Conservation (phyloP, 2,888 invertebrate species). For the Cataglyphis albicans region DNA sequence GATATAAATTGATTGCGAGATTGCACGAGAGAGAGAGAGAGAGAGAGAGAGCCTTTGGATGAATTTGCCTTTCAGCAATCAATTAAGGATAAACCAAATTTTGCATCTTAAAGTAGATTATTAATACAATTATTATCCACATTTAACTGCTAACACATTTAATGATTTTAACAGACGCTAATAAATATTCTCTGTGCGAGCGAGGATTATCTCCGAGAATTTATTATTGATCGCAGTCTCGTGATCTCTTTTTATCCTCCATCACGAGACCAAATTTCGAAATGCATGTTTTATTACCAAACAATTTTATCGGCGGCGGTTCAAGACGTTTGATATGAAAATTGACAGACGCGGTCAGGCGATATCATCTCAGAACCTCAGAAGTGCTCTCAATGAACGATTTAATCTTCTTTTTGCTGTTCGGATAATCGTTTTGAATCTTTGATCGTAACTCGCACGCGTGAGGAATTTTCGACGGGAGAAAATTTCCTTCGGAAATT, state of each 20-base stretch:
- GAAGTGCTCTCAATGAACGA: slow-evolving; percentile 29
- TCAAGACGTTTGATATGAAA: slow-evolving; percentile 69
- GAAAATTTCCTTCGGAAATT: neutral
- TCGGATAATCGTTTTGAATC: slow-evolving; percentile 49
- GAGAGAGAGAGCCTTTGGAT: neutral
- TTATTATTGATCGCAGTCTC: slow-evolving; percentile 26
- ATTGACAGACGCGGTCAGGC: slow-evolving; percentile 58
- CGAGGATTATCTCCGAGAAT: neutral
- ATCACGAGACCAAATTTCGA: slow-evolving; percentile 12
- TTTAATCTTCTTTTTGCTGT: slow-evolving; percentile 30
- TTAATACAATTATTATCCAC: slow-evolving; percentile 4
- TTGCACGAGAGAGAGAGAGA: neutral
- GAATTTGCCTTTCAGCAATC: neutral
- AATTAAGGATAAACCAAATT: neutral
- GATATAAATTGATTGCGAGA: slow-evolving; percentile 10
- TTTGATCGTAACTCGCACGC: slow-evolving; percentile 45
- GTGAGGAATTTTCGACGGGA: neutral
- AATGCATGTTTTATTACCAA: slow-evolving; percentile 64
- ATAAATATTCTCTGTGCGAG: neutral
- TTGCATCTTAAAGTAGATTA: neutral
- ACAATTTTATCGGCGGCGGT: slow-evolving; percentile 58
- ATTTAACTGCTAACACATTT: neutral
- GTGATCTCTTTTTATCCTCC: neutral
- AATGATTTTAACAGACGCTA: neutral
- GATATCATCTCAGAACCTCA: slow-evolving; percentile 59